phyloP scores from a whole-genome alignment of 2,797 vertebrate genomes.

The Schizothorax lantsangensis region DNA sequence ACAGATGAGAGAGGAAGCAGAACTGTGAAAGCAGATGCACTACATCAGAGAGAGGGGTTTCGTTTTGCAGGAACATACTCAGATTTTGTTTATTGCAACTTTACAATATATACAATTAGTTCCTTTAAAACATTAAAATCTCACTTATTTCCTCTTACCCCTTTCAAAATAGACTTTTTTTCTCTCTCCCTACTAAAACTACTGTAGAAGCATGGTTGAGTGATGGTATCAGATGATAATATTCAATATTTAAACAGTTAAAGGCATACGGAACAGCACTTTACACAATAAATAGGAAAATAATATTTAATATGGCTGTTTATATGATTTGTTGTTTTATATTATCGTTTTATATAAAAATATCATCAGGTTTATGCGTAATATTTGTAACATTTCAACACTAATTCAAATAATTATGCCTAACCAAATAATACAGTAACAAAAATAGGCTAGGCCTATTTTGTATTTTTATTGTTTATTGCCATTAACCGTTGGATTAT shows the following conservation, averaged over 20 bases:
- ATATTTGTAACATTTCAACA: neutral
- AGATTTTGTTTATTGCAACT: neutral
- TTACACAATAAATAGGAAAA: neutral
- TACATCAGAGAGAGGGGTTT: neutral
- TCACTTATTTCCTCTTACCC: too few species aligned
- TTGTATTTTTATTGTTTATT: neutral
- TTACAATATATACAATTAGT: neutral
- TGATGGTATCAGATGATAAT: neutral
- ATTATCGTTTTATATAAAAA: neutral
- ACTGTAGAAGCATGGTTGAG: neutral
- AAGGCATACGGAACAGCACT: neutral
- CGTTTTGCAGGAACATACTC: slow-evolving; percentile 1
- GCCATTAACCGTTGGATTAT: too few species aligned
- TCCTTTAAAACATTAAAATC: neutral
- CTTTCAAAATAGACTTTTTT: neutral
- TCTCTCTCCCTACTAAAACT: neutral
- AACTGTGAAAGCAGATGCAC: slow-evolving; percentile 27
- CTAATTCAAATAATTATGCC: neutral
- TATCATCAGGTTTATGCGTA: neutral
- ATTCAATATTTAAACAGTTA: neutral
- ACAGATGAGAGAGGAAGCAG: slow-evolving; percentile 40
- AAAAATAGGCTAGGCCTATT: neutral
- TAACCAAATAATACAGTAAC: neutral
- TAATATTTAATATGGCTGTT: neutral
- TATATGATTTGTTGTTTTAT: neutral